Evolutionary conservation across 2,797 vertebrate genomes (phyloP), one percentile per base, ranked within the genome.

Genomic region (Enteromius mattozi): DNA sequence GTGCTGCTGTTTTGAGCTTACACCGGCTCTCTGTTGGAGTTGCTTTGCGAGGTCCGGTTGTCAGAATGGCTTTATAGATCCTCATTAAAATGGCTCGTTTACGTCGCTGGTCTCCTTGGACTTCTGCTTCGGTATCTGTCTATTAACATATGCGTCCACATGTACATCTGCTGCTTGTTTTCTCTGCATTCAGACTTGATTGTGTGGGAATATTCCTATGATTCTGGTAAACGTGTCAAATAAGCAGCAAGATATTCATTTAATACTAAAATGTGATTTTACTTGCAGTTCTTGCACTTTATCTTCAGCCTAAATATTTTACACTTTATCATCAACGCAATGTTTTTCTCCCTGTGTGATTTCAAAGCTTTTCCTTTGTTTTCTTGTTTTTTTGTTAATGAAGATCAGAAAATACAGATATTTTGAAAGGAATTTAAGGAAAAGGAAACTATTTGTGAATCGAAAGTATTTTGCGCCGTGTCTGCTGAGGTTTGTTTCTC

Each of bases 1-100:
- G 78, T 16, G 59, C 61, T 63, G 78, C 12, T 24, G 63, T 83
- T 66, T 87, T 79, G 88, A 87, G 87, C 81, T 82, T 79, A 35
- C 47, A 14, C 35, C n/a, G 69, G 69, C 54, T 72, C 42, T 69
- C 88, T 88, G 87, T 87, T 78, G 90, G 88, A 89, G 87, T 59
- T 79, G 86, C 85, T 91, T 86, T 75, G 78, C 65, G 24, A 78
- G 35, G 87, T 88, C 91, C 92, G 7, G 88, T 92, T 92, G 93
- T 92, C 91, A 90, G 88, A 88, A 76, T 92, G 91, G 80, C 91
- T 91, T 93, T 91, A 91, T 88, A 91, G 89, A 88, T 90, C 91
- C 92, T 95, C 92, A 92, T 94, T 94, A 94, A 91, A 90, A 33
- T 61, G 63, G 72, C 45, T 72, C 16, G 49, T 45, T 61, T 83